Evolutionary conservation across 2,888 invertebrate genomes (phyloP).

Genomic region (Drosophila prolongata): DNA sequence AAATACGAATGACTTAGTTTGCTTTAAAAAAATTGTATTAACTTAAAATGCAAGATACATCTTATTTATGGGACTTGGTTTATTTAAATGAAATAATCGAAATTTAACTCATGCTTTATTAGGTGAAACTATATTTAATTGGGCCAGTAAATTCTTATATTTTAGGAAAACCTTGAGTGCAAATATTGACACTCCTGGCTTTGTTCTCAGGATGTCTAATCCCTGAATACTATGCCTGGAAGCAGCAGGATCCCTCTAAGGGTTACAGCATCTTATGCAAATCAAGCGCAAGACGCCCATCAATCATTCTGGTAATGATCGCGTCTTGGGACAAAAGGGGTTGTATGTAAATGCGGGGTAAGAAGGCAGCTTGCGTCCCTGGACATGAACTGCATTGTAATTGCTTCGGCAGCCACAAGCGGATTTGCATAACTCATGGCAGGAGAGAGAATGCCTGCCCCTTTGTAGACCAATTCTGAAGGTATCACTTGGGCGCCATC

Average conservation of each 20-base stretch:
- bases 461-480: background rate
- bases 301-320: slow-evolving; percentile 71
- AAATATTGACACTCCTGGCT: slow-evolving; percentile 56
- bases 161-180: slow-evolving; percentile 19
- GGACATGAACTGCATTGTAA: slow-evolving; percentile 69
- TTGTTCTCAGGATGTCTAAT: slow-evolving; percentile 68
- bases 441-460: background rate
- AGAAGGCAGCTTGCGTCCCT: slow-evolving; percentile 38
- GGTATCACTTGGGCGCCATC: slow-evolving; percentile 45
- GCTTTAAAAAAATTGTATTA: no score
- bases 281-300: slow-evolving; percentile 57
- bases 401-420: slow-evolving; percentile 55
- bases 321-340: slow-evolving; percentile 7
- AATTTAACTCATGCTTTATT: no score
- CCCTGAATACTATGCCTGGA: slow-evolving; percentile 35
- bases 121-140: background rate
- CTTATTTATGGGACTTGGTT: no score
- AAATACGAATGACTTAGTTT: no score
- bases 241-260: slow-evolving; percentile 18
- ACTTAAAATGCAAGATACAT: no score
- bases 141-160: background rate
- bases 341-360: slow-evolving; percentile 32
- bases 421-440: slow-evolving; percentile 36
- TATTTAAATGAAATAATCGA: no score
- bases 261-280: slow-evolving; percentile 62